These are phyloP conservation scores for Odontocerum albicorne DNA, from an alignment of 2,888 invertebrate genomes.

Conservation along the genomic window DNA sequence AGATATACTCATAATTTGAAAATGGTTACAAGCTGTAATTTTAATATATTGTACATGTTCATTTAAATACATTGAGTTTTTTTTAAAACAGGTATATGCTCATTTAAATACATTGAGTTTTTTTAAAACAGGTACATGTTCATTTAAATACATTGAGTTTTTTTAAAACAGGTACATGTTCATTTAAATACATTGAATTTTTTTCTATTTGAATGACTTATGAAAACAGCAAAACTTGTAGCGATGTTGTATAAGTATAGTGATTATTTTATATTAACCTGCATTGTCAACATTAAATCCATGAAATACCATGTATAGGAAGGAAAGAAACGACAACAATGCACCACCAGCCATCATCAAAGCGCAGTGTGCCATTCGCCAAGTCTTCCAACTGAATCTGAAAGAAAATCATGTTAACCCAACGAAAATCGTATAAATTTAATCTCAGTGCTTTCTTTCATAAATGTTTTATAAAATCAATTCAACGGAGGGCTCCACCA, in stretches of 20 bases:
- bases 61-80: too few relatives aligned
- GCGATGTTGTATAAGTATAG: too few relatives aligned
- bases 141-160: too few relatives aligned
- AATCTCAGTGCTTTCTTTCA: neutral
- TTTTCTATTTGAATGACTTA: neutral
- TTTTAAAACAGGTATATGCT: too few relatives aligned
- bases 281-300: slow-evolving; percentile 22
- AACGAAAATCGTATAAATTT: neutral
- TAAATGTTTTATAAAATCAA: too few relatives aligned
- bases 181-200: neutral
- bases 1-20: too few relatives aligned
- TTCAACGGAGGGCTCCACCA: neutral
- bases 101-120: too few relatives aligned
- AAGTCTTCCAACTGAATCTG: slow-evolving; percentile 32
- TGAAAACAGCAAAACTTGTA: too few relatives aligned
- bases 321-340: slow-evolving; percentile 10
- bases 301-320: slow-evolving; percentile 1
- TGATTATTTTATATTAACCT: slow-evolving; percentile 5
- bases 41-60: too few relatives aligned
- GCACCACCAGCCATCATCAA: slow-evolving; percentile 20
- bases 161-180: too few relatives aligned
- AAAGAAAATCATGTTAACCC: neutral
- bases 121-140: too few relatives aligned
- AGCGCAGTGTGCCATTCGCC: slow-evolving; percentile 26
- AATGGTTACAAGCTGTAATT: too few relatives aligned